These are phyloP conservation scores for Macquaria australasica DNA, from an alignment of 2,113 vertebrate genomes.

Conservation along the genomic window DNA sequence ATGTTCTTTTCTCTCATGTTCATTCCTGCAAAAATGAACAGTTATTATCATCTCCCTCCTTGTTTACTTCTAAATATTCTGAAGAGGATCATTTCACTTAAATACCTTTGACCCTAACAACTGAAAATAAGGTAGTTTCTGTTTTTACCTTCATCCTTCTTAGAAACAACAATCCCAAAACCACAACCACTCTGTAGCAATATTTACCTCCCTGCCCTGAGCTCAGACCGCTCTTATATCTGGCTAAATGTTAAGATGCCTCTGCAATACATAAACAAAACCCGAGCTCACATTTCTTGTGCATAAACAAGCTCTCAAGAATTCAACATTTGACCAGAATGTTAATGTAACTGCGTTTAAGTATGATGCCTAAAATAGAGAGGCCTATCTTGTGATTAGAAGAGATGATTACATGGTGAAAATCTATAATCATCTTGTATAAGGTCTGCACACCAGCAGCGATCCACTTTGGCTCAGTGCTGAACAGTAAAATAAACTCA, in stretches of 20 bases:
- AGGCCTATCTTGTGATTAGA: conserved; percentile 36
- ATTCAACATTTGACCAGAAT: conserved; percentile 32
- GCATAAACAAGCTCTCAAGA: conserved; percentile 36
- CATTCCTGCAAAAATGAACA: neutral
- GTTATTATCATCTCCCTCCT: neutral
- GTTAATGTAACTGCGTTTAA: conserved; percentile 30
- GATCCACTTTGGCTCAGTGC: conserved; percentile 6
- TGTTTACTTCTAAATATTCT: conserved; percentile 21
- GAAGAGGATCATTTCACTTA: conserved; percentile 10
- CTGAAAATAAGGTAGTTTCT: neutral
- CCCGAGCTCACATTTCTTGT: conserved; percentile 30
- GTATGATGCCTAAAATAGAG: conserved; percentile 33
- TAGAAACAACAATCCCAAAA: conserved; percentile 9
- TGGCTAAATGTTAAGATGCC: conserved; percentile 43
- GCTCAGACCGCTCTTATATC: conserved; percentile 20
- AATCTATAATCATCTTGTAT: conserved; percentile 47
- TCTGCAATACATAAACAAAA: conserved; percentile 57
- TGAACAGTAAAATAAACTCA: conserved; percentile 19
- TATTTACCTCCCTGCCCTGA: conserved; percentile 25
- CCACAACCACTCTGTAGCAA: conserved; percentile 13
- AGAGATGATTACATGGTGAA: conserved; percentile 32
- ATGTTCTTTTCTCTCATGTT: neutral
- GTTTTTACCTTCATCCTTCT: neutral
- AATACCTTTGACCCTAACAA: neutral
- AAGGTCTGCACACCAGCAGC: conserved; percentile 23